Evolutionary conservation across 1,140 invertebrate species (phyloP).

Genomic region (Drosophila varians): DNA sequence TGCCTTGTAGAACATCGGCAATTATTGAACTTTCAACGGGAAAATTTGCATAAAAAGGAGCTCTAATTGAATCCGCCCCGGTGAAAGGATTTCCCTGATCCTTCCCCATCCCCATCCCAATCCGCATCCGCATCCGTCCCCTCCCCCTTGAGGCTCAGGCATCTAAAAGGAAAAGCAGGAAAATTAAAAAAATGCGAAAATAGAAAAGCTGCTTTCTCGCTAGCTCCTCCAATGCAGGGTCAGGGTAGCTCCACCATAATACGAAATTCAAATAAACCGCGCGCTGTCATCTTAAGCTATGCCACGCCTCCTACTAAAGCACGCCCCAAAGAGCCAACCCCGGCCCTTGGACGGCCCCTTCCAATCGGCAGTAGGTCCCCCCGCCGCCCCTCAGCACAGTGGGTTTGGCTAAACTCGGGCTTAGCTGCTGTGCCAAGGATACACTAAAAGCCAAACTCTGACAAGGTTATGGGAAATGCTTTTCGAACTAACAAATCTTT

Average conservation of each 20-base stretch:
- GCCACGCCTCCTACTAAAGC: constrained; percentile 63
- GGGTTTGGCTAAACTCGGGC: constrained; percentile 78
- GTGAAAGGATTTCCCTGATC: constrained; percentile 56
- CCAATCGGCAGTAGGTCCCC: background rate
- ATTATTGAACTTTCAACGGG: constrained; percentile 70
- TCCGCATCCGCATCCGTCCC: too few species aligned
- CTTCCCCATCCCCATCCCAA: constrained; percentile 10
- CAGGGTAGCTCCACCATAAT: constrained; percentile 56
- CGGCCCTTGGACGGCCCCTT: background rate
- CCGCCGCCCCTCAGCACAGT: constrained; percentile 44
- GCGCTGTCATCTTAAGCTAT: constrained; percentile 80
- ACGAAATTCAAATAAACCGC: constrained; percentile 82
- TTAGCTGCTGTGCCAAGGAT: constrained; percentile 66
- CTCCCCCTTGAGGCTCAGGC: background rate
- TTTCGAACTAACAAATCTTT: too few species aligned
- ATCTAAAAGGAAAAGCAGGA: constrained; percentile 39
- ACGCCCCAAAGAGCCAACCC: constrained; percentile 47
- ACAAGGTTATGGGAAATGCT: background rate
- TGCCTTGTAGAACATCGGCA: constrained; percentile 73
- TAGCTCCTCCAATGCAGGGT: background rate
- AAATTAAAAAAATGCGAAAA: constrained; percentile 51
- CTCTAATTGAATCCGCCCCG: constrained; percentile 71
- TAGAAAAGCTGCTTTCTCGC: constrained; percentile 49
- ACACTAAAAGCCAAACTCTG: background rate
- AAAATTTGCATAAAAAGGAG: constrained; percentile 77